These are phyloP conservation scores for Engraulis encrasicolus DNA, from an alignment of 2,113 vertebrate genomes.

Conservation along the genomic window DNA sequence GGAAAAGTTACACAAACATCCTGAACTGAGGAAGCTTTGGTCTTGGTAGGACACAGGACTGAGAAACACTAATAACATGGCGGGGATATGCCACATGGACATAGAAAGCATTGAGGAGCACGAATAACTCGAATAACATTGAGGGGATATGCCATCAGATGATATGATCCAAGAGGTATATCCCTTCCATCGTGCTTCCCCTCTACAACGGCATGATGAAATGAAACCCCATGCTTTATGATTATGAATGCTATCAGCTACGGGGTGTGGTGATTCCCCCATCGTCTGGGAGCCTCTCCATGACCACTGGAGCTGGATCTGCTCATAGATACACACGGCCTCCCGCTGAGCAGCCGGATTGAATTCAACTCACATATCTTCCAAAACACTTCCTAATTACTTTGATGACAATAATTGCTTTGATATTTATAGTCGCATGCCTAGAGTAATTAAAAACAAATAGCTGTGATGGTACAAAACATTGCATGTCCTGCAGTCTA, in stretches of 20 bases:
- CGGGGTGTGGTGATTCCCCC: conserved; percentile 41
- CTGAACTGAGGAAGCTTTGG: background rate
- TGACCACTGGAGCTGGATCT: conserved; percentile 66
- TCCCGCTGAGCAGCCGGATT: conserved; percentile 57
- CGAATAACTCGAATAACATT: background rate
- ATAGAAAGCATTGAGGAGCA: background rate
- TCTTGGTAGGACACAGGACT: background rate
- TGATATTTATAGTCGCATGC: conserved; percentile 67
- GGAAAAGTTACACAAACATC: background rate
- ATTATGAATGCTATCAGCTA: conserved; percentile 35
- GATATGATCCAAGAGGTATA: background rate
- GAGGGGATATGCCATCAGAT: background rate
- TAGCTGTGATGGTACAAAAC: conserved; percentile 48
- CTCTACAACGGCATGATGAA: background rate
- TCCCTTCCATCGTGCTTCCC: background rate
- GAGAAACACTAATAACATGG: no score
- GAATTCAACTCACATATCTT: conserved; percentile 50
- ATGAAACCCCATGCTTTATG: background rate
- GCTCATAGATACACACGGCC: conserved; percentile 65
- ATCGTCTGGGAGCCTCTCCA: conserved; percentile 14
- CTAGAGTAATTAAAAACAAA: conserved; percentile 72
- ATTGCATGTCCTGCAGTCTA: background rate
- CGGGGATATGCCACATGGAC: no score
- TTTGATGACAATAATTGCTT: conserved; percentile 73
- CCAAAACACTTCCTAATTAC: no score